A percentile compares a stretch with the other conserved stretches of the same genome.
Conservation (phyloP, 2,113 vertebrate species). For the Patagioenas fasciata region DNA sequence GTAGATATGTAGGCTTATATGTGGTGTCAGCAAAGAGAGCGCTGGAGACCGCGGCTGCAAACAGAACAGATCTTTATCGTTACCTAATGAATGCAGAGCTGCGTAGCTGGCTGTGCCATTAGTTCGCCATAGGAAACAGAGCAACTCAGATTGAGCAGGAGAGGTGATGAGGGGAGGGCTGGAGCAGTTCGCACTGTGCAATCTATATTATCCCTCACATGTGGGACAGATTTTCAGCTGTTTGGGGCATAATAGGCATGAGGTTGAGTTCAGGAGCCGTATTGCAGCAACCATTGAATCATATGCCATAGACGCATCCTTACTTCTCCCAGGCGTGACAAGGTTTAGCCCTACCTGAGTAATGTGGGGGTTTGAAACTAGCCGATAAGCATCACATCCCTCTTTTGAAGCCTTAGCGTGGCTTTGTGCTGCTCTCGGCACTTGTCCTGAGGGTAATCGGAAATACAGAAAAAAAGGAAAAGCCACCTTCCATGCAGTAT, state of each 20-base stretch:
- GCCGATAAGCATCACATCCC: neutral
- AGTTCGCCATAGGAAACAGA: neutral
- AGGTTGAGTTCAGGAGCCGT: neutral
- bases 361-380: neutral
- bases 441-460: neutral
- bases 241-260: neutral
- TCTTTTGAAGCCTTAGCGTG: neutral
- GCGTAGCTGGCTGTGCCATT: neutral
- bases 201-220: neutral
- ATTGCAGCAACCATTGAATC: neutral
- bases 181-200: neutral
- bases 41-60: neutral
- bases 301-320: neutral
- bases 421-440: neutral
- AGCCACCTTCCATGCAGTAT: neutral
- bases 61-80: neutral
- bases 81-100: neutral
- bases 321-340: neutral
- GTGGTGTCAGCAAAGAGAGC: neutral
- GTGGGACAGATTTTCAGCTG: neutral
- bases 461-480: neutral
- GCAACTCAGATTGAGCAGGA: neutral
- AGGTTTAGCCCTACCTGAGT: neutral
- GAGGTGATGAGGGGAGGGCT: neutral
- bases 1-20: neutral